Evolutionary conservation across 1,140 invertebrate species (phyloP).

Genomic region (Bradysia coprophila): DNA sequence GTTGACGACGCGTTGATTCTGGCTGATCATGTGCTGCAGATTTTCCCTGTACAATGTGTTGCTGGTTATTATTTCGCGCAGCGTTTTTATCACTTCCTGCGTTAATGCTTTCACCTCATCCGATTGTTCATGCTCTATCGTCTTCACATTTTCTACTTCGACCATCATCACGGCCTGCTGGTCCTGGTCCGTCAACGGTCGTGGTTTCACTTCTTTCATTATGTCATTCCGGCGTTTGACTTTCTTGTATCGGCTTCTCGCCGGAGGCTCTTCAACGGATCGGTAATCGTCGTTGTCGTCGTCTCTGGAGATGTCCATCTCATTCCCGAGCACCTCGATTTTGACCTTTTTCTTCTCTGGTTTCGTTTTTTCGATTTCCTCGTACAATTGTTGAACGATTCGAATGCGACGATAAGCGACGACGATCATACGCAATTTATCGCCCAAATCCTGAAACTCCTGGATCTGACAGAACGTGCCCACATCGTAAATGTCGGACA

Average conservation of each 20-base stretch:
- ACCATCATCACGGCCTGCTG: conserved; percentile 58
- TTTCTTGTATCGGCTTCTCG: background rate
- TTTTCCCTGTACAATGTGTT: conserved; percentile 82
- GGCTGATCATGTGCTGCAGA: conserved; percentile 79
- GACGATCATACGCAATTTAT: conserved; percentile 74
- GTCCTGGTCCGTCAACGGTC: conserved; percentile 3
- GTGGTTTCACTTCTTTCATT: background rate
- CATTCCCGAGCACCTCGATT: background rate
- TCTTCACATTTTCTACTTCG: conserved; percentile 77
- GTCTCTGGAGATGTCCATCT: too few species aligned
- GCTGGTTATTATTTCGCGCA: conserved; percentile 81
- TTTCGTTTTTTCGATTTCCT: conserved; percentile 31
- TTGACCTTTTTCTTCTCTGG: background rate
- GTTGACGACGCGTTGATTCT: conserved; percentile 81
- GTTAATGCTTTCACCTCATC: conserved; percentile 90
- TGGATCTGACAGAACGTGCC: conserved; percentile 98
- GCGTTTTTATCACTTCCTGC: conserved; percentile 91
- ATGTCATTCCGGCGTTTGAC: background rate
- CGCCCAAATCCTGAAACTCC: conserved; percentile 90
- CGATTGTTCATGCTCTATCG: conserved; percentile 69
- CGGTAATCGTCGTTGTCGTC: too few species aligned
- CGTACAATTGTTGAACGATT: conserved; percentile 48
- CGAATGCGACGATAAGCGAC: conserved; percentile 78
- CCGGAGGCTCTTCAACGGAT: too few species aligned
- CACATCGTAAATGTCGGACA: conserved; percentile 78